These are phyloP conservation scores for Melanotaenia trifasciata DNA, from an alignment of 2,797 vertebrate genomes.

Conservation along the genomic window DNA sequence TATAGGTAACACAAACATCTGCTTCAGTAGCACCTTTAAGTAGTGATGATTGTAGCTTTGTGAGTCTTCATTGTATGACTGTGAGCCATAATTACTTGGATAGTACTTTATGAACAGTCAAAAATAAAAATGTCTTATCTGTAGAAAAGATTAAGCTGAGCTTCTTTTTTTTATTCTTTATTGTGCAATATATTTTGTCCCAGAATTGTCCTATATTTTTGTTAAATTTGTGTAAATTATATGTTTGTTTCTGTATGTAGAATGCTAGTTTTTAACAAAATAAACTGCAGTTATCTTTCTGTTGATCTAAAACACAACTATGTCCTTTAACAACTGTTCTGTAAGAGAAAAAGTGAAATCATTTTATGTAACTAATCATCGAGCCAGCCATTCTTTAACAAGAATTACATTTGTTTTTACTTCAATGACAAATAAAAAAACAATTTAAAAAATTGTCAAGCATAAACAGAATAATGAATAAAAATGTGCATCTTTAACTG, in stretches of 20 bases:
- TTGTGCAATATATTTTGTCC: constrained; percentile 36
- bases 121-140: background rate
- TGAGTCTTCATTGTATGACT: background rate
- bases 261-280: background rate
- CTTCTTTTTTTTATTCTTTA: constrained; percentile 5
- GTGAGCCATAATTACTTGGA: background rate
- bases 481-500: background rate
- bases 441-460: constrained; percentile 1
- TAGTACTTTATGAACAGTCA: background rate
- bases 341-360: no score
- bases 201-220: background rate
- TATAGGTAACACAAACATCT: background rate
- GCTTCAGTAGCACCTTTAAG: background rate
- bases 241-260: background rate
- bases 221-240: constrained; percentile 8
- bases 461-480: background rate
- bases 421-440: constrained; percentile 12
- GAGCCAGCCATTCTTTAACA: background rate
- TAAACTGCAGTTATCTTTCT: background rate
- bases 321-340: background rate
- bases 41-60: background rate
- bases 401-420: background rate
- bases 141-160: background rate
- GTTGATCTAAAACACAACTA: background rate
- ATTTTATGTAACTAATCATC: constrained; percentile 9